Evolutionary conservation across 2,797 vertebrate genomes (phyloP).

Genomic region (Oceanodroma leucorhoa): DNA sequence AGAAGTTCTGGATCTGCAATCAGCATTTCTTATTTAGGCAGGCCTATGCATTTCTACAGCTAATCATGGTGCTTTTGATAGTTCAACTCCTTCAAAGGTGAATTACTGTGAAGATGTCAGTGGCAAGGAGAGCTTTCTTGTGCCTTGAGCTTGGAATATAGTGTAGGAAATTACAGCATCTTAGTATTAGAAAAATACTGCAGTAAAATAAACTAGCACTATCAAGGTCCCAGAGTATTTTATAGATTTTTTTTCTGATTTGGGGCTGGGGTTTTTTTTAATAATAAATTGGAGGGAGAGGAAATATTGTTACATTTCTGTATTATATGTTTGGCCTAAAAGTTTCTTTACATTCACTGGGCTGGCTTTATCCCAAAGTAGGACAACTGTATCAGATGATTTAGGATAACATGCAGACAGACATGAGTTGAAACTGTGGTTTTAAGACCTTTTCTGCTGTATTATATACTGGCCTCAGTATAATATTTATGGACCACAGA

Average conservation of each 20-base stretch:
- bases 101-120: not conserved
- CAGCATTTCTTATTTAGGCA: not conserved
- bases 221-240: not conserved
- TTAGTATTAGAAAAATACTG: not conserved
- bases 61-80: not conserved
- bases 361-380: not conserved
- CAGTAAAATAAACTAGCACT: not conserved
- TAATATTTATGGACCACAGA: not conserved
- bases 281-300: not conserved
- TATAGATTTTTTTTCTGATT: not conserved
- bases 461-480: not conserved
- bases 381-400: not conserved
- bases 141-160: not conserved
- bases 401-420: not conserved
- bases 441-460: not conserved
- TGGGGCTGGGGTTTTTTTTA: fast-evolving
- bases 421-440: not conserved
- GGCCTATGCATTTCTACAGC: not conserved
- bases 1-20: not conserved
- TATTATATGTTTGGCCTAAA: not conserved
- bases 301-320: not conserved
- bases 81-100: not conserved
- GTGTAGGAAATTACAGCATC: not conserved
- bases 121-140: not conserved
- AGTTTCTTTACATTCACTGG: not conserved